Conservation (phyloP, 2,888 invertebrate genomes). For the Epinotia brunnichana region DNA sequence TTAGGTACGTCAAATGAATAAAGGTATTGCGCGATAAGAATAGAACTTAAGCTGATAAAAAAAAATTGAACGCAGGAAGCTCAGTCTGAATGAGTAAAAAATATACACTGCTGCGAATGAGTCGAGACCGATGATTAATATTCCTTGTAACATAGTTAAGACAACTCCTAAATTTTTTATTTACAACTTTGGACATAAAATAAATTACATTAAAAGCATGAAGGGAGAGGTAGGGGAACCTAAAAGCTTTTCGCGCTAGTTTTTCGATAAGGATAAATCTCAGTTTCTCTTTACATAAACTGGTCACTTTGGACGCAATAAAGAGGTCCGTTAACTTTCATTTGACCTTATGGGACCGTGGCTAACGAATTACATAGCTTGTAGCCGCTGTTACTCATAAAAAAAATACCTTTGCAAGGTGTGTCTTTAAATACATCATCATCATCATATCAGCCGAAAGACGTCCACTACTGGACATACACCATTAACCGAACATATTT, state of each 20-base stretch:
- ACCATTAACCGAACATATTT: no score
- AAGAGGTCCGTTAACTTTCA: constrained; percentile 65
- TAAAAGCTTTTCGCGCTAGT: constrained; percentile 61
- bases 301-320: constrained; percentile 67
- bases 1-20: neutral
- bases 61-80: neutral
- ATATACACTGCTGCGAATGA: neutral
- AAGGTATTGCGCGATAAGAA: neutral
- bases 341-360: constrained; percentile 63
- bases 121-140: neutral
- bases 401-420: neutral
- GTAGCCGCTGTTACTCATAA: constrained; percentile 45
- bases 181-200: constrained; percentile 52
- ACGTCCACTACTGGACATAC: no score
- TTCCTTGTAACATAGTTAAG: neutral
- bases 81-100: neutral
- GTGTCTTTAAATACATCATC: no score
- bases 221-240: constrained; percentile 52
- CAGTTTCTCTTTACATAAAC: constrained; percentile 70
- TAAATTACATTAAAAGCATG: constrained; percentile 58
- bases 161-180: neutral
- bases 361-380: constrained; percentile 58
- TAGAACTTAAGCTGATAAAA: neutral
- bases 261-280: constrained; percentile 69
- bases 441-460: no score